These are phyloP conservation scores for Xestia rhomboidea DNA, from an alignment of 2,888 invertebrate genomes.

Conservation along the genomic window DNA sequence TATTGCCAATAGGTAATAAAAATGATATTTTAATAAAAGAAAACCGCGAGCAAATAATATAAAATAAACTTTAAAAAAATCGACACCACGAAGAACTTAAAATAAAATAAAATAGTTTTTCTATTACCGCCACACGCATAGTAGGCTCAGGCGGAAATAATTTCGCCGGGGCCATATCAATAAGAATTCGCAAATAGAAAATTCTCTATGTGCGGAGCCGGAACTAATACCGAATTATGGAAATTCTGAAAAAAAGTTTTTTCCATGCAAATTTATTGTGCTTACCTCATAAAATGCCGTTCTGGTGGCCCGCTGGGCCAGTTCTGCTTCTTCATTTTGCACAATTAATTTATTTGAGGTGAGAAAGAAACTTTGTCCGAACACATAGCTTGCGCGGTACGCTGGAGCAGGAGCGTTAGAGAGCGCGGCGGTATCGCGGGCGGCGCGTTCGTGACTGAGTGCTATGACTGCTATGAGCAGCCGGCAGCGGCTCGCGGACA, in stretches of 20 bases:
- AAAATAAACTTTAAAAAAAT: neutral
- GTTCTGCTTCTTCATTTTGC: constrained; percentile 74
- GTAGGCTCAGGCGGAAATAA: constrained; percentile 25
- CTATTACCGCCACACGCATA: constrained; percentile 12
- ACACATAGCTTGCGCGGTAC: constrained; percentile 77
- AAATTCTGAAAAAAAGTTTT: constrained; percentile 45
- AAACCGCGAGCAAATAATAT: constrained; percentile 22
- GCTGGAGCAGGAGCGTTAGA: constrained; percentile 44
- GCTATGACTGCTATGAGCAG: constrained; percentile 54
- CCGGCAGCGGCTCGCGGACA: constrained; percentile 53
- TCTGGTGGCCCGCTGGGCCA: constrained; percentile 57
- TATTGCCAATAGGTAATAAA: constrained; percentile 3
- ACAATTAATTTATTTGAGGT: constrained; percentile 72
- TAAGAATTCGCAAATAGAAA: constrained; percentile 61
- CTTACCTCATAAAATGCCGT: constrained; percentile 72
- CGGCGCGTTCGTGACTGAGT: constrained; percentile 75
- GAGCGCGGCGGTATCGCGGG: constrained; percentile 65
- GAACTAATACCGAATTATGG: constrained; percentile 62
- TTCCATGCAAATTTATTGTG: constrained; percentile 51
- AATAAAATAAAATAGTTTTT: neutral
- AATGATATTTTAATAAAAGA: constrained; percentile 1
- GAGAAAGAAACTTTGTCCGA: constrained; percentile 81
- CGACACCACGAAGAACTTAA: neutral
- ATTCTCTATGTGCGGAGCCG: constrained; percentile 55
- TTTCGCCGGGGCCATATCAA: constrained; percentile 57